Evolutionary conservation across 2,113 vertebrate genomes (phyloP), one percentile per base, ranked within the genome.

Genomic region (Limnothrissa miodon): DNA sequence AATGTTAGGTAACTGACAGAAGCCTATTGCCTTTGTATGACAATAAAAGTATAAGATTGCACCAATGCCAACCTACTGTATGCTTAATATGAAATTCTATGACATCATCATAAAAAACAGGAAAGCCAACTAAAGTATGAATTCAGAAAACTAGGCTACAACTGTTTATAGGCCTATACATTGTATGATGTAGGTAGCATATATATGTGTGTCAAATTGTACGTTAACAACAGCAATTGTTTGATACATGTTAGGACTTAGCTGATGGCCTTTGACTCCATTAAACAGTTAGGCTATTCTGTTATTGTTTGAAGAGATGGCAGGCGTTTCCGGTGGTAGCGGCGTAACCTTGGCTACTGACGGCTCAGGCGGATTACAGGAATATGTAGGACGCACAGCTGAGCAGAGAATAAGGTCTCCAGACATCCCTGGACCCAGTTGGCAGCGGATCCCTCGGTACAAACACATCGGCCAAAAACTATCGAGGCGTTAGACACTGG

Each of bases 301-400:
- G 66, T 39, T 74, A 13, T 74, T 74, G 62, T 59, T 62, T n/a
- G n/a, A 62, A n/a, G n/a, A 25, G 59, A 10, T 9, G 59, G 59
- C 21, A 45, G 13, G 4, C 42, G 39, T 25, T 78, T 84, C 59
- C 45, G 33, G 39, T 39, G 33, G 39, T 39, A 23, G 46, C 46
- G 42, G 42, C 17, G 46, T 48, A 17, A 3, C 46, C 46, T 48
- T 23, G 46, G 39, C 36, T 5, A 36, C 39, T 45, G 0, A 45
- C 45, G 80, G 62, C 53, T 66, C 39, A 44, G 80, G 46, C 11
- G 51, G 85, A 79, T 88, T 83, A 86, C 39, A 42, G 82, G 79
- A 78, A 46, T 45, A 86, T 79, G 39, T 84, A 66, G 81, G 79
- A 6, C 74, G 85, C 66, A 42, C 36, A 85, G 36, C 81, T 78